Evolutionary conservation across 2,113 vertebrate genomes (phyloP).

Genomic region (Colius striatus): DNA sequence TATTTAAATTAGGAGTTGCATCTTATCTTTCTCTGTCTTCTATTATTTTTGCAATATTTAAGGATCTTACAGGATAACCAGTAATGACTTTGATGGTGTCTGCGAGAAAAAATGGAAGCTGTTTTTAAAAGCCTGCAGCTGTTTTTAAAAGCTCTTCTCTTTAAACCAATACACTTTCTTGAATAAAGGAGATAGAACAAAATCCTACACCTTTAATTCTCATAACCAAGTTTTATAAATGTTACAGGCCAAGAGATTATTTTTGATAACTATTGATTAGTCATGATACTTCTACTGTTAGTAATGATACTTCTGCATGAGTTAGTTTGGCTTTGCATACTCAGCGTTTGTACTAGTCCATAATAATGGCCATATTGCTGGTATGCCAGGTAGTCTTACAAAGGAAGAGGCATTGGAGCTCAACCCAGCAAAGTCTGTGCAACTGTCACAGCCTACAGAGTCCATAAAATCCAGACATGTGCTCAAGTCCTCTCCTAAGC

Average conservation of each 20-base stretch:
- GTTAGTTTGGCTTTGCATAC: neutral
- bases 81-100: neutral
- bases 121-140: neutral
- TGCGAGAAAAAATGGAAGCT: neutral
- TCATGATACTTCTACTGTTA: neutral
- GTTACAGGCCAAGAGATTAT: neutral
- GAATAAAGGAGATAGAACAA: neutral
- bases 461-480: neutral
- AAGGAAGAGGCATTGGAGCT: neutral
- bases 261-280: neutral
- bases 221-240: neutral
- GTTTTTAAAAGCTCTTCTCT: too few species aligned
- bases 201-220: neutral
- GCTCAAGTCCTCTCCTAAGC: neutral
- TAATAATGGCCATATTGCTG: neutral
- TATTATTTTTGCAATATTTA: neutral
- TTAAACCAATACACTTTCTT: neutral
- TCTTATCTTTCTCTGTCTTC: neutral
- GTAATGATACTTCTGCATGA: neutral
- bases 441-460: neutral
- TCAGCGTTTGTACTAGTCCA: neutral
- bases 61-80: neutral
- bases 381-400: neutral
- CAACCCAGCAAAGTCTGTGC: neutral
- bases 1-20: neutral